Conservation (phyloP, 1,140 invertebrate species). For the Latrodectus geometricus region DNA sequence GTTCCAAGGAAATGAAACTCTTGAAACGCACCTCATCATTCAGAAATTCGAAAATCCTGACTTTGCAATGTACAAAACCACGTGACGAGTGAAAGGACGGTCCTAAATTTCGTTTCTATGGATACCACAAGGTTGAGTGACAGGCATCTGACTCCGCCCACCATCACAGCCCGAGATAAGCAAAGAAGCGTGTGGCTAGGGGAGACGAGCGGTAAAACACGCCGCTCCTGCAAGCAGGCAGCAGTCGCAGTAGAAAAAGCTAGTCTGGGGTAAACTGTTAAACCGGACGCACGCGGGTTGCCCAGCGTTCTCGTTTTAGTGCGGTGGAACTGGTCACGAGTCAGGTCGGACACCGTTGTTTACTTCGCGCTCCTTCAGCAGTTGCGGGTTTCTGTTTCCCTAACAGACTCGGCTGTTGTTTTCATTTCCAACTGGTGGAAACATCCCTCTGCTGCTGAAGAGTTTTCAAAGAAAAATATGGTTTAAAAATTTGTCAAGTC, state of each 20-base stretch:
- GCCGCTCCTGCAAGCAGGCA: slow-evolving; percentile 22
- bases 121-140: slow-evolving; percentile 47
- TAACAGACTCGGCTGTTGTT: background rate
- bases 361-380: background rate
- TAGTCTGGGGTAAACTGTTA: slow-evolving; percentile 33
- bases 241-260: slow-evolving; percentile 28
- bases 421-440: background rate
- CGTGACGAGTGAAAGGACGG: slow-evolving; percentile 37
- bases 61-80: slow-evolving; percentile 38
- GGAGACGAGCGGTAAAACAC: slow-evolving; percentile 43
- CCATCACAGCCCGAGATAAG: slow-evolving; percentile 29
- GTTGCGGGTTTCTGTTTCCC: slow-evolving; percentile 10
- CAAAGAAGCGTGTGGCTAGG: slow-evolving; percentile 29
- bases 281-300: slow-evolving; percentile 40
- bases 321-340: slow-evolving; percentile 33
- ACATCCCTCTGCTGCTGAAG: too few species aligned
- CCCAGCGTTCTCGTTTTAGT: slow-evolving; percentile 16
- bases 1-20: background rate
- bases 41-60: slow-evolving; percentile 17
- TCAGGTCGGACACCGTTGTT: slow-evolving; percentile 7
- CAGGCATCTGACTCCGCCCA: slow-evolving; percentile 43
- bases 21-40: background rate
- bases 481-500: too few species aligned
- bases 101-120: slow-evolving; percentile 33
- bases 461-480: too few species aligned